Evolutionary conservation across 2,888 invertebrate genomes (phyloP).

Genomic region (Drosophila mimetica): DNA sequence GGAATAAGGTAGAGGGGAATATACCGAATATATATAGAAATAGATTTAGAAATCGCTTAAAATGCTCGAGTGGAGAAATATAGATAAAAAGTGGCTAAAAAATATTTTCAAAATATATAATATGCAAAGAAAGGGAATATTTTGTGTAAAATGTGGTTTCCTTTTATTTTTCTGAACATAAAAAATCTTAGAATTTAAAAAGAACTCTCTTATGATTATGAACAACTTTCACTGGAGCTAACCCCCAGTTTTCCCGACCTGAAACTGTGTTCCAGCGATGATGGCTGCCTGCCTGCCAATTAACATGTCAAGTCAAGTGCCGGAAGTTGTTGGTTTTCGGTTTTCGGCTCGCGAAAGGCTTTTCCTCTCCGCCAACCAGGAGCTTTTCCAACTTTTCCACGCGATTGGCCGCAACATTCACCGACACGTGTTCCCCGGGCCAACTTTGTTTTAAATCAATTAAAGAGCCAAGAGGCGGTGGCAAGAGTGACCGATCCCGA

Average conservation of each 20-base stretch:
- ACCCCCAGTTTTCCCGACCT: not conserved
- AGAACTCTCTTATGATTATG: not conserved
- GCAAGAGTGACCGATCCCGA: conserved; percentile 24
- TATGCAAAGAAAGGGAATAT: too few species aligned
- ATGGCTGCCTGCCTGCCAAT: conserved; percentile 56
- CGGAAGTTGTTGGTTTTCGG: conserved; percentile 73
- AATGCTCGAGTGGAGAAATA: too few species aligned
- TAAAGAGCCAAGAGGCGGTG: conserved; percentile 29
- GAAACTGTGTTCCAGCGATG: conserved; percentile 12
- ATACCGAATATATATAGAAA: not conserved
- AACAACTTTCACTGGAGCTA: not conserved
- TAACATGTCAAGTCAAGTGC: conserved; percentile 71
- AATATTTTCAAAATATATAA: too few species aligned
- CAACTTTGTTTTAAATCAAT: conserved; percentile 61
- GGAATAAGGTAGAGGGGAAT: not conserved
- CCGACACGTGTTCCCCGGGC: conserved; percentile 42
- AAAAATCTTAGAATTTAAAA: not conserved
- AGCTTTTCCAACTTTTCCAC: conserved; percentile 55
- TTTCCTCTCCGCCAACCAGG: conserved; percentile 27
- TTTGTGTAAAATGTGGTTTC: not conserved
- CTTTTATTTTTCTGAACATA: not conserved
- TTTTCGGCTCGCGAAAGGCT: conserved; percentile 57
- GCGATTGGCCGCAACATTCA: conserved; percentile 54
- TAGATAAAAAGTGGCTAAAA: too few species aligned
- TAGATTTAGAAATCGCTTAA: not conserved